Evolutionary conservation across 1,140 invertebrate genomes (phyloP).

Genomic region (Arctopsyche grandis): DNA sequence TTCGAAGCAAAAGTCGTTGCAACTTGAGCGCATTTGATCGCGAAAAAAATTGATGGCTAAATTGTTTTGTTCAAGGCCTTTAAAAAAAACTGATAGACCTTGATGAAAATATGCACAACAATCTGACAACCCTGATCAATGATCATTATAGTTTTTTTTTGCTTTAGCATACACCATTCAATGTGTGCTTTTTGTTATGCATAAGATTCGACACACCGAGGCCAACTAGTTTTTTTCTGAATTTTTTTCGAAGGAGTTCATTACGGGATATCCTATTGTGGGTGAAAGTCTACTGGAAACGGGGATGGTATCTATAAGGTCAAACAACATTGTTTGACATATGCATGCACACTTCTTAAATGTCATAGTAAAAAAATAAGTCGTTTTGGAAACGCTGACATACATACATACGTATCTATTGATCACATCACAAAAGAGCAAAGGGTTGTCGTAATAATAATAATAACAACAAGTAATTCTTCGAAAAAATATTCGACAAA

Average conservation of each 20-base stretch:
- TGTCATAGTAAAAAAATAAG: neutral
- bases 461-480: too few relatives aligned
- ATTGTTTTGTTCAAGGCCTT: neutral
- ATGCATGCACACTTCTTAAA: neutral
- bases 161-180: neutral
- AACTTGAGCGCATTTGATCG: conserved; percentile 2
- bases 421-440: too few relatives aligned
- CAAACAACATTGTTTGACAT: conserved; percentile 13
- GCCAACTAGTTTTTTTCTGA: conserved; percentile 12
- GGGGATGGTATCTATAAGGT: conserved; percentile 15
- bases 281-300: conserved; percentile 1
- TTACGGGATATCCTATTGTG: conserved; percentile 26
- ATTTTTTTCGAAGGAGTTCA: conserved; percentile 22
- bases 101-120: conserved; percentile 18
- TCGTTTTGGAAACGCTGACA: neutral
- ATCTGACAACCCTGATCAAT: conserved; percentile 24
- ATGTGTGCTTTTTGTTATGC: conserved; percentile 21
- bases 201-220: conserved; percentile 18
- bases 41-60: neutral
- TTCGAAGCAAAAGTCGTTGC: neutral
- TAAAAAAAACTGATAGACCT: conserved; percentile 4
- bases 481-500: too few relatives aligned
- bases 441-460: too few relatives aligned
- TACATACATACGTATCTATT: neutral
- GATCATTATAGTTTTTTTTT: conserved; percentile 22